Base-by-base conservation (phyloP, 1,140 invertebrate species). In the Latrodectus geometricus region DNA sequence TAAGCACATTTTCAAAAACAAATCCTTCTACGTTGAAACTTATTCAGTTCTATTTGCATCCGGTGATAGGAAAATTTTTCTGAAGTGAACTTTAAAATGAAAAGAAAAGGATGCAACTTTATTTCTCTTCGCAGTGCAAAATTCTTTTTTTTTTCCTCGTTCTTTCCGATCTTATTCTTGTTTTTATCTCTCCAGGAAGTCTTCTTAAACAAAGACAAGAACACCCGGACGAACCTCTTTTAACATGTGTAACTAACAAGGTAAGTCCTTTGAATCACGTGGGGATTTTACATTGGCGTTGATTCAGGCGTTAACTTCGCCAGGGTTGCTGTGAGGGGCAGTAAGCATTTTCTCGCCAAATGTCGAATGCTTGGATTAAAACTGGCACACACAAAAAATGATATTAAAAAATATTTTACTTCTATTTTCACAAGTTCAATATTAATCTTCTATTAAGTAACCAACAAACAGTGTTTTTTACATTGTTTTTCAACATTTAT, bases 161-260 rank as follows among this genome's bases (percentile, higher is more conserved):
- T 69, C 20, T 69, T 69, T 1, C 68, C 5, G 9, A 35, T 66
- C 52, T 8, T 76, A 21, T 61, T 76, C 48, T 76, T 61, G 21
- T 49, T 56, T 76, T 78, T 23, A 78, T 54, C 74, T 76, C 48
- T 54, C 76, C 11, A 61, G 56, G 76, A 15, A 66, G 48, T 49
- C 61, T 21, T 78, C 15, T 66, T 49, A 78, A 78, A 78, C 61
- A 78, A 78, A 78, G 76, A 61, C 11, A 11, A 61, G 54, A 61
- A 61, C 9, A 35, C n/a, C 48, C 23, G 56, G 56, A n/a, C 21
- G 35, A 20, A 17, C 61, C 49, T 78, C 61, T 68, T 78, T 78
- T 66, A 78, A 78, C 76, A 68, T 68, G 76, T 78, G 66, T 78
- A 66, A 78, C 76, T 78, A 78, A 78, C 76, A 78, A 78, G 76